Conservation (phyloP, 2,888 invertebrate species). For the Hymenopus coronatus region DNA sequence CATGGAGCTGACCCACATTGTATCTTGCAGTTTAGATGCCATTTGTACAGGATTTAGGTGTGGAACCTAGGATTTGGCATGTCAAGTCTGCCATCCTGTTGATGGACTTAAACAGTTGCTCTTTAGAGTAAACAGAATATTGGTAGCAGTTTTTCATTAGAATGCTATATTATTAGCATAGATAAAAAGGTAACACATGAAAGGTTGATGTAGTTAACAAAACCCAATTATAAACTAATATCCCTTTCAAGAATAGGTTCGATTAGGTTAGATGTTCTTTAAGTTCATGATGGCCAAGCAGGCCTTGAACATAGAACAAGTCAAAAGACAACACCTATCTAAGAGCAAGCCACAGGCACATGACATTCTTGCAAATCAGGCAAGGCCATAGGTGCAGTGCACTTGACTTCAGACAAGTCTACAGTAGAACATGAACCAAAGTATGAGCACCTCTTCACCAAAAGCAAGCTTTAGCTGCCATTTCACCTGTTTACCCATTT, state of each 20-base stretch:
- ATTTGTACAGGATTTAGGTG: not conserved
- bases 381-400: constrained; percentile 1
- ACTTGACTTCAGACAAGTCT: constrained; percentile 18
- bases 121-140: not conserved
- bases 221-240: not conserved
- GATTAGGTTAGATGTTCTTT: no score
- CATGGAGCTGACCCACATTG: not conserved
- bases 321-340: not conserved
- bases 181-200: not conserved
- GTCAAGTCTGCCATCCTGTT: not conserved
- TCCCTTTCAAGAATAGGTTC: constrained; percentile 14
- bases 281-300: no score
- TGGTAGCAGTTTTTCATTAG: not conserved
- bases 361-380: not conserved
- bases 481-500: not conserved
- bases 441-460: not conserved
- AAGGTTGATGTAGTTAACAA: not conserved
- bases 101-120: not conserved
- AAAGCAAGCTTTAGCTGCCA: constrained; percentile 1
- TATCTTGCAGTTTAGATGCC: not conserved
- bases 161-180: not conserved
- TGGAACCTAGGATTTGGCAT: not conserved
- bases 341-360: not conserved
- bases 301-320: no score
- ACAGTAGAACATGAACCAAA: not conserved